Conservation (phyloP, 2,797 vertebrate species). For the Synanceia verrucosa region DNA sequence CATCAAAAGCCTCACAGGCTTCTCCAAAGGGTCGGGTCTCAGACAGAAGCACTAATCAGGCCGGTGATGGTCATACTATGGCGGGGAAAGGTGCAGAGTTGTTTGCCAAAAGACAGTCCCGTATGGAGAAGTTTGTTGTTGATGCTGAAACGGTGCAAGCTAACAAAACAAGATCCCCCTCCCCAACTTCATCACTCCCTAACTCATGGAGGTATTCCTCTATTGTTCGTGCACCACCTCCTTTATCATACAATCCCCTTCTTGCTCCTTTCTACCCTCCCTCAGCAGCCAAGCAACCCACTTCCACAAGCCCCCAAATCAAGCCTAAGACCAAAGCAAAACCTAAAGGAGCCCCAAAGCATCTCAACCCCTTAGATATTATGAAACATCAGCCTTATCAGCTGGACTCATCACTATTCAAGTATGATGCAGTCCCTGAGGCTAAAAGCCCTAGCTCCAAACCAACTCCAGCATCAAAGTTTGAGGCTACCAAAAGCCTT, state of each 20-base stretch:
- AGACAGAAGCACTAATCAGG: constrained; percentile 65
- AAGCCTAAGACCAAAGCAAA: constrained; percentile 81
- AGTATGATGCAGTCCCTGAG: constrained; percentile 85
- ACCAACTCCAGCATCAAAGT: constrained; percentile 60
- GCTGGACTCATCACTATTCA: constrained; percentile 92
- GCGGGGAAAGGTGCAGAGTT: constrained; percentile 92
- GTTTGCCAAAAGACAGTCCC: constrained; percentile 93
- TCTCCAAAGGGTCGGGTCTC: constrained; percentile 68
- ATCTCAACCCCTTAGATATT: constrained; percentile 91
- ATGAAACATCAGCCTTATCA: constrained; percentile 98
- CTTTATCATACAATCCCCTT: constrained; percentile 93
- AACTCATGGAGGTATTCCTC: constrained; percentile 94
- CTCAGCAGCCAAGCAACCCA: constrained; percentile 85
- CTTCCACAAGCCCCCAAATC: constrained; percentile 74
- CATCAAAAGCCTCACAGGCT: constrained; percentile 75
- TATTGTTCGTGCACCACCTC: constrained; percentile 93
- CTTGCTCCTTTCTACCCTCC: constrained; percentile 90
- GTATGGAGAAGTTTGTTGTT: constrained; percentile 96
- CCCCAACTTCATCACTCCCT: constrained; percentile 91
- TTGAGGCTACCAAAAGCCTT: constrained; percentile 58
- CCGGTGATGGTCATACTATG: constrained; percentile 83
- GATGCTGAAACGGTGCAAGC: constrained; percentile 90
- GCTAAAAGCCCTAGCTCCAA: constrained; percentile 77
- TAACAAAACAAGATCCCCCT: constrained; percentile 83
- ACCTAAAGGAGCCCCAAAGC: constrained; percentile 87